A percentile compares a stretch with the other conserved stretches of the same genome.
phyloP scores from a whole-genome alignment of 2,888 invertebrate genomes.

The Troides oblongomaculatus region DNA sequence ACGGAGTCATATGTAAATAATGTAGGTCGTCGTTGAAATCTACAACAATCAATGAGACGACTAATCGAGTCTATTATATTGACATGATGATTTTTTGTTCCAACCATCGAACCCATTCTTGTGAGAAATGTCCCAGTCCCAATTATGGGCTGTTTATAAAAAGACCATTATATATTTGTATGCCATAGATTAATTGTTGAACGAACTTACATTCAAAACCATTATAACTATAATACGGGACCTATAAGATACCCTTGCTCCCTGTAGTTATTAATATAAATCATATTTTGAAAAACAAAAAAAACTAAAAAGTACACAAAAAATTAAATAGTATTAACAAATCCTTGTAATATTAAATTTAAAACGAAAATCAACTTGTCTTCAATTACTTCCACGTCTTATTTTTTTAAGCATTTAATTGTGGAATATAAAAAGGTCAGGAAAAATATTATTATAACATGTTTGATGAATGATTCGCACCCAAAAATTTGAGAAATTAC shows the following conservation, averaged over 20 bases:
- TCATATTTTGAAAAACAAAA: neutral
- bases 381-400: neutral
- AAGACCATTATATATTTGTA: neutral
- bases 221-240: neutral
- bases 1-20: too few relatives aligned
- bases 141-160: neutral
- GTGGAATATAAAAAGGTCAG: neutral
- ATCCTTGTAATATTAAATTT: neutral
- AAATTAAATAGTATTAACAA: neutral
- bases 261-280: constrained; percentile 2
- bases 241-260: neutral
- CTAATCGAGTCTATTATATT: too few relatives aligned
- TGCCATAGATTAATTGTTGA: neutral
- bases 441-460: neutral
- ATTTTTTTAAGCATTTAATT: neutral
- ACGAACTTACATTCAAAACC: neutral
- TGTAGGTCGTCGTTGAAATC: too few relatives aligned
- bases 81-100: too few relatives aligned
- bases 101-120: too few relatives aligned
- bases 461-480: neutral
- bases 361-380: neutral
- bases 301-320: neutral
- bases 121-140: too few relatives aligned
- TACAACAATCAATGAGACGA: too few relatives aligned
- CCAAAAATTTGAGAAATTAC: neutral